Conservation (phyloP, 2,113 vertebrate genomes). For the Cichladusa arquata region DNA sequence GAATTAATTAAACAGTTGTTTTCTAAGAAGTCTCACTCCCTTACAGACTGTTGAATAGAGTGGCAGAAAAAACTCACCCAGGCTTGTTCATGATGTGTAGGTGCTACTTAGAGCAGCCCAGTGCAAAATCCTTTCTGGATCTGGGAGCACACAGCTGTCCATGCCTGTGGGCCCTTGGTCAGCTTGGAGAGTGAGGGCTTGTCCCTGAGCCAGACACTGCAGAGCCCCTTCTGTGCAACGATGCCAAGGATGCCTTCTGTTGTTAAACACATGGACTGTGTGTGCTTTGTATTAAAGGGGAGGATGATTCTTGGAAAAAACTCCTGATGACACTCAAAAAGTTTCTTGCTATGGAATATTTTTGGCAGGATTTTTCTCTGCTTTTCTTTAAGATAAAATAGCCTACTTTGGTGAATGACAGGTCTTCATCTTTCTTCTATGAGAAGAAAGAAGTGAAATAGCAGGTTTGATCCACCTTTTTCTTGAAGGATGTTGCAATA, state of each 20-base stretch:
- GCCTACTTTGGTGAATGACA: neutral
- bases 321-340: neutral
- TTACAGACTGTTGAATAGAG: neutral
- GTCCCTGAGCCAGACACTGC: neutral
- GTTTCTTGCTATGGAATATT: neutral
- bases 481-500: neutral
- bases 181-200: neutral
- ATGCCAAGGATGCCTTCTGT: neutral
- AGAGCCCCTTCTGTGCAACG: neutral
- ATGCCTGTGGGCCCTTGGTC: neutral
- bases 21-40: neutral
- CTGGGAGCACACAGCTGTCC: neutral
- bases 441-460: neutral
- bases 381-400: neutral
- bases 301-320: neutral
- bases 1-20: slow-evolving; percentile 2
- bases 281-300: neutral
- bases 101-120: neutral
- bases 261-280: neutral
- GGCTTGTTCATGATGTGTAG: neutral
- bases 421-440: neutral
- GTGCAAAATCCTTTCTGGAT: neutral
- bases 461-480: neutral
- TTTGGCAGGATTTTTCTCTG: neutral
- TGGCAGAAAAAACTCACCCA: neutral